phyloP scores from a whole-genome alignment of 2,888 invertebrate species.

The Dicyrtoma fusca region DNA sequence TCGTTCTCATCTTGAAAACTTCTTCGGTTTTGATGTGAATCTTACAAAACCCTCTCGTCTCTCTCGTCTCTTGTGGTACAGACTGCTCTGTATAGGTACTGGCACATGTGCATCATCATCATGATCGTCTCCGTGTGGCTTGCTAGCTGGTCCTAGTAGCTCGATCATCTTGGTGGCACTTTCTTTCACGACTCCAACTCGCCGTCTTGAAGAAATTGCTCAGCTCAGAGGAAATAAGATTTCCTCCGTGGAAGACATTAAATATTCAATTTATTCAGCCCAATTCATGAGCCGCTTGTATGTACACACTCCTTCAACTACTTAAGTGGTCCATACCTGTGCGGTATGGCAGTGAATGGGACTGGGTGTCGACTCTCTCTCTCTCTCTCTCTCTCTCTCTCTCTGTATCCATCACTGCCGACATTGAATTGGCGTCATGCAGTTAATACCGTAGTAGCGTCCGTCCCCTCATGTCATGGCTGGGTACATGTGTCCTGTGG shows the following conservation, averaged over 20 bases:
- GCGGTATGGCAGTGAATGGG: neutral
- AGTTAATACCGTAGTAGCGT: neutral
- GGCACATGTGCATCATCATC: neutral
- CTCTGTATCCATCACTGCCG: neutral
- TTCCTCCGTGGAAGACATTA: conserved; percentile 28
- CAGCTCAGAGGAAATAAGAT: conserved; percentile 31
- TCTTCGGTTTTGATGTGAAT: conserved; percentile 17
- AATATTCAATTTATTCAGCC: conserved; percentile 38
- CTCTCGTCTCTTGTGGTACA: neutral
- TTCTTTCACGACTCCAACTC: no score
- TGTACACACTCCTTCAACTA: neutral
- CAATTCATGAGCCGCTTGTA: conserved; percentile 26
- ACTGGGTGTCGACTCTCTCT: neutral
- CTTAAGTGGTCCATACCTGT: neutral
- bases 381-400: neutral
- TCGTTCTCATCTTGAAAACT: conserved; percentile 20
- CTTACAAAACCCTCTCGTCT: neutral
- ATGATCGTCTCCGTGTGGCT: no score
- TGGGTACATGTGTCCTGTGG: no score
- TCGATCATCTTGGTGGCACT: no score
- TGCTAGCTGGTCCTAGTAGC: no score
- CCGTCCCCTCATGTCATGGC: no score
- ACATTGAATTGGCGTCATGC: neutral
- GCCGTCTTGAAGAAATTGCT: no score
- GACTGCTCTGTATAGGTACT: neutral